phyloP scores from a whole-genome alignment of 1,140 invertebrate species.

The Pseudomyrmex concolor region DNA sequence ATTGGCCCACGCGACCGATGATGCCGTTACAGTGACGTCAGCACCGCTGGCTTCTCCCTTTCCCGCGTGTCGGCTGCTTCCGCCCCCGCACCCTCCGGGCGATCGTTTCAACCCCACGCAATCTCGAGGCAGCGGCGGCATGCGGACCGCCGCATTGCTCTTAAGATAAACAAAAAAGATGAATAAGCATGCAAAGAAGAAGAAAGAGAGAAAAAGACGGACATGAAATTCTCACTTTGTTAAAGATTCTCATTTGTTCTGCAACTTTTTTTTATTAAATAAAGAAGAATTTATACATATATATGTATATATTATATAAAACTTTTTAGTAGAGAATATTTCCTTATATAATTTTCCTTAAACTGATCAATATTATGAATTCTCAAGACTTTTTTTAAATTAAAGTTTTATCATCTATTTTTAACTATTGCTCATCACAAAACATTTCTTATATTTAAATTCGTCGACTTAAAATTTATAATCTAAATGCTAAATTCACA shows the following conservation, averaged over 20 bases:
- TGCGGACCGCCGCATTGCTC: slow-evolving; percentile 32
- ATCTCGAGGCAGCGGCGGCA: slow-evolving; percentile 51
- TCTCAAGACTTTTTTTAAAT: not conserved
- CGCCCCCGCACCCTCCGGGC: slow-evolving; percentile 38
- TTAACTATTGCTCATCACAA: not conserved
- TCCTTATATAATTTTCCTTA: too few species aligned
- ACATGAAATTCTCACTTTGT: not conserved
- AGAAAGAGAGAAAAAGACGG: not conserved
- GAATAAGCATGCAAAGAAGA: not conserved
- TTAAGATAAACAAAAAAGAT: not conserved
- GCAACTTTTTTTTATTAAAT: too few species aligned
- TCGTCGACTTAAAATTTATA: slow-evolving; percentile 13
- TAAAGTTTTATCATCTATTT: not conserved
- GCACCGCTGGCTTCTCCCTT: slow-evolving; percentile 65
- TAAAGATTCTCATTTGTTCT: not conserved
- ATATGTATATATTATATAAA: not conserved
- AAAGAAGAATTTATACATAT: too few species aligned
- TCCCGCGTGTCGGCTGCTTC: slow-evolving; percentile 42
- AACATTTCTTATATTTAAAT: not conserved
- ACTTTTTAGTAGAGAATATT: not conserved
- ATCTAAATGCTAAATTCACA: slow-evolving; percentile 6
- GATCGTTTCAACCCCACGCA: slow-evolving; percentile 53
- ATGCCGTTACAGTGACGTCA: slow-evolving; percentile 80
- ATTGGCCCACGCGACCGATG: slow-evolving; percentile 78
- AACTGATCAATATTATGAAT: too few species aligned